Conservation (phyloP, 2,797 vertebrate genomes). For the Paratrypauchen microcephalus region DNA sequence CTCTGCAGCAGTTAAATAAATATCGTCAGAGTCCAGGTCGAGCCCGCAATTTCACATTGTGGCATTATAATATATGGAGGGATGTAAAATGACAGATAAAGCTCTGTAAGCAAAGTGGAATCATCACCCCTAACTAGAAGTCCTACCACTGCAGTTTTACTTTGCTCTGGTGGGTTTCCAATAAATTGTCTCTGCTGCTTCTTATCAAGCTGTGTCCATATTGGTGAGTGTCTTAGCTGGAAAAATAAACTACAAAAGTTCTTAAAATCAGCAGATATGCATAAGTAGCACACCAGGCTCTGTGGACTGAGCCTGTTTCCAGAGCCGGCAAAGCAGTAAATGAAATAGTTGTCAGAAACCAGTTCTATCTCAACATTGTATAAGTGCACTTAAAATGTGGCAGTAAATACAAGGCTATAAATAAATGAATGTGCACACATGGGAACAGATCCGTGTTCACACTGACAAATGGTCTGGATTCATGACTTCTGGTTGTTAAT, state of each 20-base stretch:
- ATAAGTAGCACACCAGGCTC: slow-evolving; percentile 3
- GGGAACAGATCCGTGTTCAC: neutral
- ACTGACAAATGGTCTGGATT: slow-evolving; percentile 3
- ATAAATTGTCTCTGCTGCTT: neutral
- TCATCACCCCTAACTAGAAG: slow-evolving; percentile 5
- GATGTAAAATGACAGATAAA: slow-evolving; percentile 3
- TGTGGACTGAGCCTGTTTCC: neutral
- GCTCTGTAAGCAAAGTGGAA: slow-evolving; percentile 3
- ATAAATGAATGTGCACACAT: slow-evolving; percentile 3
- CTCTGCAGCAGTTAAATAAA: slow-evolving; percentile 11
- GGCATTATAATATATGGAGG: neutral
- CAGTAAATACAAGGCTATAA: slow-evolving; percentile 10
- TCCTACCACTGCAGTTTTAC: slow-evolving; percentile 4
- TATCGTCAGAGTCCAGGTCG: neutral
- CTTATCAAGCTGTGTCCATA: slow-evolving; percentile 6
- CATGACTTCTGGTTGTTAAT: slow-evolving; percentile 2
- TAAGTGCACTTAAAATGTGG: slow-evolving; percentile 17
- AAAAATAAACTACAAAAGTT: neutral
- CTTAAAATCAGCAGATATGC: slow-evolving; percentile 11
- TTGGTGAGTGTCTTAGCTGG: neutral
- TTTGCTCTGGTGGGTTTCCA: neutral
- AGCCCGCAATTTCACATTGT: neutral
- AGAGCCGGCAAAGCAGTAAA: slow-evolving; percentile 1
- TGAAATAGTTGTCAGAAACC: slow-evolving; percentile 13
- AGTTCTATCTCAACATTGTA: slow-evolving; percentile 14